Evolutionary conservation across 1,140 invertebrate genomes (phyloP).

Genomic region (Drosophila sp.): DNA sequence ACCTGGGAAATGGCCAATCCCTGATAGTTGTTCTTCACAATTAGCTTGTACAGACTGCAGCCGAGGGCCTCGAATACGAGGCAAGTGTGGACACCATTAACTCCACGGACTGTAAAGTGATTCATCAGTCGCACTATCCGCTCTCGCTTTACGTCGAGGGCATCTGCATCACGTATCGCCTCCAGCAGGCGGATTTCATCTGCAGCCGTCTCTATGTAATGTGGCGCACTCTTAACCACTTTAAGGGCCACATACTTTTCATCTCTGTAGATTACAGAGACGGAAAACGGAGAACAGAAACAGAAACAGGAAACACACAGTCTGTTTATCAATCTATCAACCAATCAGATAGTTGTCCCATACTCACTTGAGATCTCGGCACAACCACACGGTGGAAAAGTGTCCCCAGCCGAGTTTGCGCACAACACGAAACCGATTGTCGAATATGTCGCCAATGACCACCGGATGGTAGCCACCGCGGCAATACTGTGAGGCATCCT

Average conservation of each 20-base stretch:
- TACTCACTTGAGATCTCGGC: conserved; percentile 92
- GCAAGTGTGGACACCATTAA: conserved; percentile 97
- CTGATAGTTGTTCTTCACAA: conserved; percentile 98
- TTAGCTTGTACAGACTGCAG: conserved; percentile 98
- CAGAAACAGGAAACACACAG: not conserved
- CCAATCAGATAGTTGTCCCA: not conserved
- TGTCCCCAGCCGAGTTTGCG: conserved; percentile 99
- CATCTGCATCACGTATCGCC: conserved; percentile 96
- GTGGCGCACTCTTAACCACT: conserved; percentile 99
- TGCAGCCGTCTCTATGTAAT: conserved; percentile 99
- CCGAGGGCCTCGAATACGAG: conserved; percentile 99
- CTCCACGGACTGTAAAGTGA: conserved; percentile 98
- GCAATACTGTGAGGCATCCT: conserved; percentile 96
- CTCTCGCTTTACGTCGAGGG: conserved; percentile 94
- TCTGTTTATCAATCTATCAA: not conserved
- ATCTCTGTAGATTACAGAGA: conserved; percentile 86
- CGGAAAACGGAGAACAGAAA: too few species aligned
- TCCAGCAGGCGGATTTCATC: conserved; percentile 99
- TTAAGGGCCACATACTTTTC: conserved; percentile 98
- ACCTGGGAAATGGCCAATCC: conserved; percentile 98
- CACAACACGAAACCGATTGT: conserved; percentile 97
- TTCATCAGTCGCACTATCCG: conserved; percentile 98
- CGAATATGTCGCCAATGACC: conserved; percentile 95
- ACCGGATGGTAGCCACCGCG: conserved; percentile 99
- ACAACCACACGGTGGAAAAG: conserved; percentile 99